Percentiles rank a stretch among this genome's conserved stretches.
Conservation (phyloP, 2,888 invertebrate species). For the Ormyrus thymus region DNA sequence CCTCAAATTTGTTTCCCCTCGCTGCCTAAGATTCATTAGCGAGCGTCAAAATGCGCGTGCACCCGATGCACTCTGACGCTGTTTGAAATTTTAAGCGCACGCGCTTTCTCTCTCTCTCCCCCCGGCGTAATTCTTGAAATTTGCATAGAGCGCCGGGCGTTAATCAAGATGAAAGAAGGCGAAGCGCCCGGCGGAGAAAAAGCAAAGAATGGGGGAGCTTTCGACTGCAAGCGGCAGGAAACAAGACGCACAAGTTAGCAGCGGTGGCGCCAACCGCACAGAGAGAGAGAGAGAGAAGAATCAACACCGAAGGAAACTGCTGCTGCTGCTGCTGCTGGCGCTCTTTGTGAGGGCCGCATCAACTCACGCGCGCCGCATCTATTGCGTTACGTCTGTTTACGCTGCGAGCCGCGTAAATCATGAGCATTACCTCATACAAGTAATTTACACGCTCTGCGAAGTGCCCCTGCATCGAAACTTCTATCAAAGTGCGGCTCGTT, state of each 20-base stretch:
- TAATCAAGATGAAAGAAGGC: constrained; percentile 54
- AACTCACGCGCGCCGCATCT: background rate
- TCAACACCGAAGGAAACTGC: constrained; percentile 33
- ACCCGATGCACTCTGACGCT: constrained; percentile 13
- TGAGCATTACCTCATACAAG: constrained; percentile 39
- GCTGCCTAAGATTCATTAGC: constrained; percentile 48
- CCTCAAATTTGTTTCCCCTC: constrained; percentile 45
- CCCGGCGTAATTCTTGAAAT: constrained; percentile 42
- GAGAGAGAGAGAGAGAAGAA: constrained; percentile 28
- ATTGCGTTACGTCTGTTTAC: constrained; percentile 31
- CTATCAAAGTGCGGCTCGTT: constrained; percentile 22
- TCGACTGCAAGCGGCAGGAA: background rate
- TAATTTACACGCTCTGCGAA: constrained; percentile 43
- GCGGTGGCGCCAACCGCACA: background rate
- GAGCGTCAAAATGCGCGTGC: constrained; percentile 42
- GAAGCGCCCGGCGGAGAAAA: background rate
- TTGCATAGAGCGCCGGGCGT: constrained; percentile 42
- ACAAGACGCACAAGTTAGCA: background rate
- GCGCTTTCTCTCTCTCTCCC: background rate
- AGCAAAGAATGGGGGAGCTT: constrained; percentile 6
- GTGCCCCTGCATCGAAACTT: constrained; percentile 10
- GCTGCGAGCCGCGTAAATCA: constrained; percentile 40
- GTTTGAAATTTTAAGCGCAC: constrained; percentile 47
- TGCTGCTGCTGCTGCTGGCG: background rate
- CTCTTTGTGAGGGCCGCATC: background rate